These are phyloP conservation scores for Cassiopea xamachana DNA, from an alignment of 30 jellyfish, hydroid and myxozoan species.

Conservation along the genomic window DNA sequence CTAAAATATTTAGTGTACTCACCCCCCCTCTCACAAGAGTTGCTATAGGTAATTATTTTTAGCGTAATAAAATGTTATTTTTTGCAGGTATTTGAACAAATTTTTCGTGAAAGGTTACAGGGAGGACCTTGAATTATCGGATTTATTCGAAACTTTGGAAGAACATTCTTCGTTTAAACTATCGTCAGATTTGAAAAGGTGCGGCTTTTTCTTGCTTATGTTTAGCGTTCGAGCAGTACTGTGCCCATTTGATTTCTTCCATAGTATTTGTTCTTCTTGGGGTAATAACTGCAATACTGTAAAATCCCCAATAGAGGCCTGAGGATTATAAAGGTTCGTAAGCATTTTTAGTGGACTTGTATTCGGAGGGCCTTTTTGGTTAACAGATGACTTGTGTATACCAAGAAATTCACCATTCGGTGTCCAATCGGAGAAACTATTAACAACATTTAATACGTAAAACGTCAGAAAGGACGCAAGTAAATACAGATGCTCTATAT, in stretches of 20 bases:
- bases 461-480: no score
- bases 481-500: no score
- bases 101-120: slow-evolving; percentile 21
- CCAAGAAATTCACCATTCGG: no score
- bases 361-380: no score
- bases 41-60: no score
- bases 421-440: no score
- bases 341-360: no score
- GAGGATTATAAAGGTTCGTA: neutral
- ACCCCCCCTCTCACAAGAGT: no score
- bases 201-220: neutral
- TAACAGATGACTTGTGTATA: no score
- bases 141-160: slow-evolving; percentile 20
- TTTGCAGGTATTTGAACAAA: slow-evolving; percentile 48
- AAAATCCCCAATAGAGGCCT: neutral
- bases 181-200: slow-evolving; percentile 35
- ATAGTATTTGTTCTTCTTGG: neutral
- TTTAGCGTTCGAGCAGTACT: neutral
- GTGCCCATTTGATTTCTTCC: neutral
- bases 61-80: no score
- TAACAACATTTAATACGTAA: no score
- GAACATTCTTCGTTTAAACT: slow-evolving; percentile 15
- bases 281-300: neutral
- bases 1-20: no score
- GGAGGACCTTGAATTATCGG: slow-evolving; percentile 27